Evolutionary conservation across 2,113 vertebrate species (phyloP).

Genomic region (Ptilonorhynchus violaceus): DNA sequence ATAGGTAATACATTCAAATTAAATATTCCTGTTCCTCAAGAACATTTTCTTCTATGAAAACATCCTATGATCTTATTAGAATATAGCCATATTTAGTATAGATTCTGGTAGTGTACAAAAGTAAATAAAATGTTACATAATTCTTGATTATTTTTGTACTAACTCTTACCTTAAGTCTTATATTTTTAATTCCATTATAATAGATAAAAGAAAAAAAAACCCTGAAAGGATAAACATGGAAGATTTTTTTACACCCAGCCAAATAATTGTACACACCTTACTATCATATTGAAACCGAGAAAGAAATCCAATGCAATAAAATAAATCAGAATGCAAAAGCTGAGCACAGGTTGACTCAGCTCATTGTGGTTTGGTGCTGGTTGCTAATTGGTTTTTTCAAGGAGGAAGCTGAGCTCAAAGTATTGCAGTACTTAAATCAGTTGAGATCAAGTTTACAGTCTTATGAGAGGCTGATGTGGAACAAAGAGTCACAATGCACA

Average conservation of each 20-base stretch:
- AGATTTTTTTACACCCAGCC: neutral
- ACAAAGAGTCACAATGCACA: neutral
- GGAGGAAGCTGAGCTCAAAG: neutral
- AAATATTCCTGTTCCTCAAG: neutral
- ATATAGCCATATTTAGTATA: neutral
- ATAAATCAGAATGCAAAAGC: neutral
- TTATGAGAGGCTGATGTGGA: neutral
- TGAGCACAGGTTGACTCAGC: neutral
- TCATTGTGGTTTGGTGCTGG: neutral
- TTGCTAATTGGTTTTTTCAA: neutral
- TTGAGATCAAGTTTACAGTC: neutral
- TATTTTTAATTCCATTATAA: neutral
- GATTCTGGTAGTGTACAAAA: neutral
- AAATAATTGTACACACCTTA: neutral
- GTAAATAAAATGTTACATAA: neutral
- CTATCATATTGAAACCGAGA: neutral
- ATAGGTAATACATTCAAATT: neutral
- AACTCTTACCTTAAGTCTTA: neutral
- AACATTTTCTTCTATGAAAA: neutral
- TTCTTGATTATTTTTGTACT: neutral
- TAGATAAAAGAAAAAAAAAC: neutral
- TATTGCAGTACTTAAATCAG: neutral
- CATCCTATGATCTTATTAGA: neutral
- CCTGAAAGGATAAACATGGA: neutral
- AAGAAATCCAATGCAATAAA: neutral